Evolutionary conservation across 1,140 invertebrate species (phyloP), one percentile per base, ranked within the genome.

Genomic region (Trachymyrmex septentrionalis): DNA sequence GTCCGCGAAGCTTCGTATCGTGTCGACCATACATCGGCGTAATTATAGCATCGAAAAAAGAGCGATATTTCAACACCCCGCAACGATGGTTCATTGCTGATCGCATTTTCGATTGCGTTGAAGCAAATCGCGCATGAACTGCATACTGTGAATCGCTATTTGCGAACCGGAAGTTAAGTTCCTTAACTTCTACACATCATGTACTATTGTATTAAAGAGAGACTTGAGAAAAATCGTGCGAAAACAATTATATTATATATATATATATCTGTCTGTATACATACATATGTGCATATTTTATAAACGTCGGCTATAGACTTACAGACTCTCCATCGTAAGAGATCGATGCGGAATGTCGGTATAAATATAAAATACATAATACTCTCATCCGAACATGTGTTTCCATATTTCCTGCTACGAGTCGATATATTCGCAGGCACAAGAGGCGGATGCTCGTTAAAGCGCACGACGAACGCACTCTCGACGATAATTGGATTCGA

Each of bases 401-500:
- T 75, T 75, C 55, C 69, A 75, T 84, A 84, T 84, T 84, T 75
- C 27, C 69, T 48, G 55, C 57, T 63, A 34, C 57, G 69, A 84
- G 27, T 44, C 80, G 80, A 75, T 50, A 84, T 63, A 61, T 84
- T 84, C 72, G 55, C 80, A 63, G 69, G 38, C 19, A 38, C 80
- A 48, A 84, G 80, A 72, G 53, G 14, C n/a, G 38, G 80, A 63
- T 50, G 80, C 80, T 84, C 57, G 69, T 84, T 84, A 84, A 84
- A 84, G 80, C 80, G 24, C 55, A 61, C 55, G 80, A 84, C 67
- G 55, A 73, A 82, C 44, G 80, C 69, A 84, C 69, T 75, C 69
- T 75, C 80, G 19, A 75, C 55, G 69, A 75, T 84, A 84, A 84
- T 84, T 84, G 80, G 80, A 84, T 84, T 50, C 80, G 55, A 84